These are phyloP conservation scores for Notarius lentiginosus DNA, from an alignment of 2,113 vertebrate species.

Conservation along the genomic window DNA sequence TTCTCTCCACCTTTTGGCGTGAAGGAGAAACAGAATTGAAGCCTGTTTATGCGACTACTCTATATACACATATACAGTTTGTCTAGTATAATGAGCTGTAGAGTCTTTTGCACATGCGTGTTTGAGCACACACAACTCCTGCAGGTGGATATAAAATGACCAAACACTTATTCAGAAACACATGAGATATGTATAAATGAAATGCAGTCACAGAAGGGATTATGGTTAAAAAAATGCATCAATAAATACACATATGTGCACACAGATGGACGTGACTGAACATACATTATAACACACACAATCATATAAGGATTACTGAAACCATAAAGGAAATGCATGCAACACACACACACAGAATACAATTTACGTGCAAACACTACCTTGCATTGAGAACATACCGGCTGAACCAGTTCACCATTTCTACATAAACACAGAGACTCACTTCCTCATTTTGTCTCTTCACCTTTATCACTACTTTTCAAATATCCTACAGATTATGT, in stretches of 20 bases:
- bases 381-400: not conserved
- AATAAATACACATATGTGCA: not conserved
- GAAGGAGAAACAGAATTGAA: conserved; percentile 50
- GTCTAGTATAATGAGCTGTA: conserved; percentile 10
- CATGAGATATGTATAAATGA: not conserved
- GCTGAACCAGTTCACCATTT: conserved; percentile 21
- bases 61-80: not conserved
- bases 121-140: not conserved
- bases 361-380: conserved; percentile 16
- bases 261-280: not conserved
- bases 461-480: not conserved
- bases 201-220: not conserved
- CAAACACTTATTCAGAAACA: not conserved
- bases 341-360: not conserved
- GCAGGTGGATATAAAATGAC: not conserved
- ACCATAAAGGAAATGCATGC: not conserved
- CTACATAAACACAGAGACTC: not conserved
- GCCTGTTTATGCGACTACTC: conserved; percentile 6
- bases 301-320: not conserved
- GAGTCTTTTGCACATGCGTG: not conserved
- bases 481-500: not conserved
- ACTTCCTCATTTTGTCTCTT: not conserved
- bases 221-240: not conserved
- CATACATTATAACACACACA: not conserved
- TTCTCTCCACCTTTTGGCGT: conserved; percentile 62